Evolutionary conservation across 1,140 invertebrate genomes (phyloP).

Genomic region (Ceratoteleas bidentatus): DNA sequence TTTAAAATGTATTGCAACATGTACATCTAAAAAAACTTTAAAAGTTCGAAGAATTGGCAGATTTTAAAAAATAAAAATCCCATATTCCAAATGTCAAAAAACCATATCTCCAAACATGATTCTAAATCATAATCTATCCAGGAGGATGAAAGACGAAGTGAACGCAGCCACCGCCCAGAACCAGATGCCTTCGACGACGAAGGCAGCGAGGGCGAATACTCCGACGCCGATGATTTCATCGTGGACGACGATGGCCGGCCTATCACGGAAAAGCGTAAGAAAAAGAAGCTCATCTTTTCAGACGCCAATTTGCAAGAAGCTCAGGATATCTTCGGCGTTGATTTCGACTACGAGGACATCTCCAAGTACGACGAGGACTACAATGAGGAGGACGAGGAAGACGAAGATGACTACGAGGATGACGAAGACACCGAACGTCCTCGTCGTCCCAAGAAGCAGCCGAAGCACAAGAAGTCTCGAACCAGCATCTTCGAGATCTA

Average conservation of each 20-base stretch:
- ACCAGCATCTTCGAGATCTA: slow-evolving; percentile 98
- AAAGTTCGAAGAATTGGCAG: no score
- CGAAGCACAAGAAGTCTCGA: slow-evolving; percentile 89
- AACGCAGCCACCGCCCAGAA: slow-evolving; percentile 85
- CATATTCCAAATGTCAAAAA: no score
- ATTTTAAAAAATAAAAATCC: no score
- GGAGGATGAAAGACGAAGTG: slow-evolving; percentile 90
- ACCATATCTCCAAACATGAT: no score
- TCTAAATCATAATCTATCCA: no score
- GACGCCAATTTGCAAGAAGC: slow-evolving; percentile 95
- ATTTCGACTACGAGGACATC: slow-evolving; percentile 99
- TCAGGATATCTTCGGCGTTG: slow-evolving; percentile 99
- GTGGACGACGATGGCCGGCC: slow-evolving; percentile 97
- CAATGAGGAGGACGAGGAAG: slow-evolving; percentile 89
- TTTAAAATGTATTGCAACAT: no score
- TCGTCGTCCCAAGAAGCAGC: slow-evolving; percentile 86
- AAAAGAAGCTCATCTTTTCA: slow-evolving; percentile 93
- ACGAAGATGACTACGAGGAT: slow-evolving; percentile 88
- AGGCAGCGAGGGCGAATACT: slow-evolving; percentile 89
- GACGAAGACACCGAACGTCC: slow-evolving; percentile 83
- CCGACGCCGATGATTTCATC: slow-evolving; percentile 97
- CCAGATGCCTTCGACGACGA: slow-evolving; percentile 88
- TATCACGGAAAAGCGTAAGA: slow-evolving; percentile 92
- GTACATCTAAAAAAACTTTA: no score
- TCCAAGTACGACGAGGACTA: slow-evolving; percentile 94